Base-by-base conservation (phyloP, 2,888 invertebrate species). In the Timandra comae region DNA sequence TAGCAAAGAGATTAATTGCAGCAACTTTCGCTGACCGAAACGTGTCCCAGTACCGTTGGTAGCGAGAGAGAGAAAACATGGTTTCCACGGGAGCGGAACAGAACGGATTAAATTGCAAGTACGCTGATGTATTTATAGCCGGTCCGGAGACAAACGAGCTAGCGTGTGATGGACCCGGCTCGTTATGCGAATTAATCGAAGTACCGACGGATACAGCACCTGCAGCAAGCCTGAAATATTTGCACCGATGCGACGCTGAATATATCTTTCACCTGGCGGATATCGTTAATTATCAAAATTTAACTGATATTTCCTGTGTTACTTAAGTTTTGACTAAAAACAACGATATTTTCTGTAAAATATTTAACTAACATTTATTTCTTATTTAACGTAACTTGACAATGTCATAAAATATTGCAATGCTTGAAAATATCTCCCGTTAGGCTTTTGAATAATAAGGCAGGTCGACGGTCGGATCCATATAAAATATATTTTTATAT, bases 141-240 rank as follows among this genome's bases (percentile, higher is more conserved):
- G 67, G 73, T 61, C 69, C 67, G 67, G 81, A 82, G 84, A 84
- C 85, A 84, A 84, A 82, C 81, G 85, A 77, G 76, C 81, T 73
- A 52, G 60, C 75, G 63, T 66, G 80, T 84, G 84, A 85, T 84
- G 84, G 84, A 84, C 81, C 79, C 68, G 73, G 72, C 84, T 84
- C 84, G 84, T 85, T 85, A 84, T 84, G 75, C 73, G 81, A 81
- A 84, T 85, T 85, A 85, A 85, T 85, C 85, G 84, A 79, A 82
- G 71, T 74, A 71, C 75, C 74, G 74, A 62, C 68, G 62, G 64
- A 68, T 67, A 61, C 71, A 66, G 65, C 81, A 80, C 82, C 84
- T 82, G 84, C 66, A 76, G 59, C 65, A 68, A 65, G 66, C 66
- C 73, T 78, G 75, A 79, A 79, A 80, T 78, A 77, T 78, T 69